Evolutionary conservation across 2,113 vertebrate genomes (phyloP), one percentile per base, ranked within the genome.

Genomic region (Delphinus delphis): DNA sequence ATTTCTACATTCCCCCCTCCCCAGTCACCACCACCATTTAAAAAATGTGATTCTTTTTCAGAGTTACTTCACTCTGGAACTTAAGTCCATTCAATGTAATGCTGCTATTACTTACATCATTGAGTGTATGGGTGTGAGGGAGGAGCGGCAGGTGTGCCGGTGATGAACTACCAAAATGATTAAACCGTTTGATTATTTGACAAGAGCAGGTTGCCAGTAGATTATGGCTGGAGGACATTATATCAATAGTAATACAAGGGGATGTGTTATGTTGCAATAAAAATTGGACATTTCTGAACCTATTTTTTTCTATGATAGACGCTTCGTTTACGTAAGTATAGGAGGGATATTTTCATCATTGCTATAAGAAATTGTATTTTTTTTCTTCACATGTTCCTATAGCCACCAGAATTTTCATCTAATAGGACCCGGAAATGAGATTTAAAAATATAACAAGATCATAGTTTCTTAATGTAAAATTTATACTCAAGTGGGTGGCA

Each of bases 91-190:
- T 47, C 21, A 31, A 13, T 9, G 21, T 17, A 63, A 41, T 14
- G 8, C 2, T 50, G 12, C 20, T 53, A 11, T 47, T 47, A 18
- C 33, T 92, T 14, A 62, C 1, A 11, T 50, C 25, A 26, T 17
- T 12, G 33, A 15, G 12, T 5, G 7, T 18, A 53, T 2, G 1
- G 18, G 11, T 3, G 1, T 0, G 31, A 2, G 9, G 74, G 12
- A 21, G 1, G 5, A 21, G 50, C 0, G 0, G 2, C 55, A 80
- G 15, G 14, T 17, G 44, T 80, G 5, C 2, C 23, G 28, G 28
- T 23, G 26, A 65, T 44, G 3, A 88, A 21, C 18, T 33, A 90
- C 3, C 10, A 41, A 60, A 73, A 74, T 58, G 47, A 50, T 67
- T 36, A 31, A 86, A 89, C 15, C 73, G 33, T n/a, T 71, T 12